Conservation (phyloP, 2,888 invertebrate species). For the Syrphus vitripennis region DNA sequence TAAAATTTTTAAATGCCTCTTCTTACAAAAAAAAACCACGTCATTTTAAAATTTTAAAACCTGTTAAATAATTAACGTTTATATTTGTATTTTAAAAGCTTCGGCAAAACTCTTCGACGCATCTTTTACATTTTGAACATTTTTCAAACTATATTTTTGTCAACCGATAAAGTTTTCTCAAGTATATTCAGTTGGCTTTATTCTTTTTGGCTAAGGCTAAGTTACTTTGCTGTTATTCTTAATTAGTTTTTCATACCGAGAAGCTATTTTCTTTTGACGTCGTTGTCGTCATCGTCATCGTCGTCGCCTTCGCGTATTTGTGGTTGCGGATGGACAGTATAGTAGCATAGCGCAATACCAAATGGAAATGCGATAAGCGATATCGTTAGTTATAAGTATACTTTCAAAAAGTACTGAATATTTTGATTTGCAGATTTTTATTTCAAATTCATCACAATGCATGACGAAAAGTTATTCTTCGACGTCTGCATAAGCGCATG, state of each 20-base stretch:
- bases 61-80: too few relatives aligned
- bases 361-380: background rate
- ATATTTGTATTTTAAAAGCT: background rate
- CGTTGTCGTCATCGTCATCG: background rate
- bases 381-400: background rate
- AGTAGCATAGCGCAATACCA: background rate
- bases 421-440: slow-evolving; percentile 17
- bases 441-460: slow-evolving; percentile 41
- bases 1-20: too few relatives aligned
- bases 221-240: slow-evolving; percentile 56
- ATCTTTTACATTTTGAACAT: background rate
- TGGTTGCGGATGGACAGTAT: background rate
- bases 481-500: slow-evolving; percentile 25
- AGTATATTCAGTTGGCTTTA: slow-evolving; percentile 36
- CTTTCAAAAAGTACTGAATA: slow-evolving; percentile 5
- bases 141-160: background rate
- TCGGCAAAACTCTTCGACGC: background rate
- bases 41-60: too few relatives aligned
- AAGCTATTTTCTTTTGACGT: slow-evolving; percentile 14
- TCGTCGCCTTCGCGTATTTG: background rate
- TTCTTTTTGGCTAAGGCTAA: slow-evolving; percentile 20
- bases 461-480: slow-evolving; percentile 50
- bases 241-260: slow-evolving; percentile 54
- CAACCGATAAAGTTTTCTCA: slow-evolving; percentile 37
- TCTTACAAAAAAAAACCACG: too few relatives aligned